phyloP scores from a whole-genome alignment of 2,113 vertebrate genomes.

The Silurus asotus region DNA sequence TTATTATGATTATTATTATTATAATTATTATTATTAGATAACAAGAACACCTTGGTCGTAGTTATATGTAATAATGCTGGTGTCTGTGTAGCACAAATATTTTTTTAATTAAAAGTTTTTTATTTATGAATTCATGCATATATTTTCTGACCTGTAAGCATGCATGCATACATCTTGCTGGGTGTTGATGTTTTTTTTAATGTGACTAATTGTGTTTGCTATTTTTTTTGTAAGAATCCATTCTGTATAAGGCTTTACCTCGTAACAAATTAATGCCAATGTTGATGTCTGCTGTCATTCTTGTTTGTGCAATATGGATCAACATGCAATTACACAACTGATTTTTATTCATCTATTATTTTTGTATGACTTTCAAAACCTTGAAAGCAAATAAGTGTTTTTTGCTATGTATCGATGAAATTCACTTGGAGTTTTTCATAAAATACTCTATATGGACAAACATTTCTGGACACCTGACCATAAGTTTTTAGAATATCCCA shows the following conservation, averaged over 20 bases:
- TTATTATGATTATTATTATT: not conserved
- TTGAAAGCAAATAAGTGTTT: too few species aligned
- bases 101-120: not conserved
- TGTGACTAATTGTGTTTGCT: not conserved
- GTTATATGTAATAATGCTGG: not conserved
- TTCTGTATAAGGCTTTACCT: slow-evolving; percentile 13
- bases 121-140: not conserved
- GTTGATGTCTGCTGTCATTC: not conserved
- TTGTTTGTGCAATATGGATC: not conserved
- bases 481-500: too few species aligned
- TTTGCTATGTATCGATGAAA: too few species aligned
- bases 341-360: too few species aligned
- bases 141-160: not conserved
- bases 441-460: too few species aligned
- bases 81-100: not conserved
- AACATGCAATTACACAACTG: not conserved
- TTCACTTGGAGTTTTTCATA: too few species aligned
- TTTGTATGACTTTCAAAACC: too few species aligned
- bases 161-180: not conserved
- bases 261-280: not conserved
- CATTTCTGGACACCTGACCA: too few species aligned
- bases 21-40: not conserved
- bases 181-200: slow-evolving; percentile 13
- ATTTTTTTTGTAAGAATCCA: not conserved
- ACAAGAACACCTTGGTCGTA: not conserved